phyloP scores from a whole-genome alignment of 2,888 invertebrate species.

The Eupithecia subumbrata region DNA sequence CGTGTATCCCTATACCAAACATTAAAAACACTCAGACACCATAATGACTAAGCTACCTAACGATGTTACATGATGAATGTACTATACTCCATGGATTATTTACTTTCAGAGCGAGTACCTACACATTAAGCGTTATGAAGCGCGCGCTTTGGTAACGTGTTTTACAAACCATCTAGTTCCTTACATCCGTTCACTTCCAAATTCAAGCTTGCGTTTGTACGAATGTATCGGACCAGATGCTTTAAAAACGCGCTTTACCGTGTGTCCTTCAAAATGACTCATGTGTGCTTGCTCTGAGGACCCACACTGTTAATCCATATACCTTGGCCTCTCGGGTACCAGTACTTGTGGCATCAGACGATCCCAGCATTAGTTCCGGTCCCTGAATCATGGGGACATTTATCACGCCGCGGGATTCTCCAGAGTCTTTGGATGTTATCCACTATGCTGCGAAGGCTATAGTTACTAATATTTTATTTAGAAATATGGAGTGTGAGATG shows the following conservation, averaged over 20 bases:
- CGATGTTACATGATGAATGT: too few relatives aligned
- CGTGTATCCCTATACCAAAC: too few relatives aligned
- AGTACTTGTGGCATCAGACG: neutral
- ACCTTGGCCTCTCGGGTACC: neutral
- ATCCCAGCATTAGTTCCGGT: neutral
- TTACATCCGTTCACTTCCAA: too few relatives aligned
- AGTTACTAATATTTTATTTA: neutral
- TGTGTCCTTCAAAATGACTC: neutral
- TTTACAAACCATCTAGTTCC: too few relatives aligned
- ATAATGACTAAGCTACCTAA: too few relatives aligned
- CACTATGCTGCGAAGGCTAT: neutral
- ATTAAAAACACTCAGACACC: too few relatives aligned
- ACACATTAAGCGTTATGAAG: too few relatives aligned
- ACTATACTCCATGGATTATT: too few relatives aligned
- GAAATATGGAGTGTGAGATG: neutral
- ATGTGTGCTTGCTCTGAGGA: neutral
- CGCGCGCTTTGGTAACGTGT: too few relatives aligned
- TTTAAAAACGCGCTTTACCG: neutral
- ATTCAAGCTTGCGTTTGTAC: too few relatives aligned
- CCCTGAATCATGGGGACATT: neutral
- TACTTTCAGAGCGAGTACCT: too few relatives aligned
- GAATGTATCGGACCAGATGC: neutral
- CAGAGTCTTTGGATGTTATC: neutral
- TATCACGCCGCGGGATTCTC: conserved; percentile 1
- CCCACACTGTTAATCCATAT: neutral